These are phyloP conservation scores for Ectemnius continuus DNA, from an alignment of 2,888 invertebrate species.

Conservation along the genomic window DNA sequence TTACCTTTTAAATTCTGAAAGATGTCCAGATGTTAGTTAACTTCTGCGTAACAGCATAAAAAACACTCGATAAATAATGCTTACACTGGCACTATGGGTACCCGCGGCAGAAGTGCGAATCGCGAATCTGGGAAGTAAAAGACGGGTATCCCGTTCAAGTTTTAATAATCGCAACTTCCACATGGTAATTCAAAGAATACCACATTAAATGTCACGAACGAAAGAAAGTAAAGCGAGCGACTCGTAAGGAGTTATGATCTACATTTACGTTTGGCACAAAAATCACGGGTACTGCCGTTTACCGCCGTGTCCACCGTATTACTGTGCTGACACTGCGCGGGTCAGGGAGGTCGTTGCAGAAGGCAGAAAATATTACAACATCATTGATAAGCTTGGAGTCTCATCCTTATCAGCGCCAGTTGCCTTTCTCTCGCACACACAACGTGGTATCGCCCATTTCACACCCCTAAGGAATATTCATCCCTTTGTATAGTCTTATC, in stretches of 20 bases:
- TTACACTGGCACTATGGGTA: constrained; percentile 56
- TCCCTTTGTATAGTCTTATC: neutral
- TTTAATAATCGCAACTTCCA: constrained; percentile 53
- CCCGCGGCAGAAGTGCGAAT: constrained; percentile 12
- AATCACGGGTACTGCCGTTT: too few relatives aligned
- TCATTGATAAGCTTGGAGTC: constrained; percentile 61
- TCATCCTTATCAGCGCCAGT: constrained; percentile 43
- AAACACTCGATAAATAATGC: constrained; percentile 20
- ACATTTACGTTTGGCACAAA: too few relatives aligned
- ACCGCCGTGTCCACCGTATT: constrained; percentile 23
- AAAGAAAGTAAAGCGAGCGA: too few relatives aligned
- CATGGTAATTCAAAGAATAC: constrained; percentile 46
- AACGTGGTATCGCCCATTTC: constrained; percentile 10
- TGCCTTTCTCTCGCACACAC: constrained; percentile 30
- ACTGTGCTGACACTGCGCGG: constrained; percentile 34
- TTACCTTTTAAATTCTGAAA: constrained; percentile 80
- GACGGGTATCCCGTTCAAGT: constrained; percentile 40
- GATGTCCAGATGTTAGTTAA: neutral
- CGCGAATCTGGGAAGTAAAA: constrained; percentile 28
- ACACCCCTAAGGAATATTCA: constrained; percentile 23
- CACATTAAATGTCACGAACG: too few relatives aligned
- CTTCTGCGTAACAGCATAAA: too few relatives aligned
- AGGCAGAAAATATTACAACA: constrained; percentile 64
- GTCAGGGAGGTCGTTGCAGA: constrained; percentile 49
- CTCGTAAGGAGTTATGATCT: too few relatives aligned